Evolutionary conservation across 2,113 vertebrate species (phyloP).

Genomic region (Danio rerio): DNA sequence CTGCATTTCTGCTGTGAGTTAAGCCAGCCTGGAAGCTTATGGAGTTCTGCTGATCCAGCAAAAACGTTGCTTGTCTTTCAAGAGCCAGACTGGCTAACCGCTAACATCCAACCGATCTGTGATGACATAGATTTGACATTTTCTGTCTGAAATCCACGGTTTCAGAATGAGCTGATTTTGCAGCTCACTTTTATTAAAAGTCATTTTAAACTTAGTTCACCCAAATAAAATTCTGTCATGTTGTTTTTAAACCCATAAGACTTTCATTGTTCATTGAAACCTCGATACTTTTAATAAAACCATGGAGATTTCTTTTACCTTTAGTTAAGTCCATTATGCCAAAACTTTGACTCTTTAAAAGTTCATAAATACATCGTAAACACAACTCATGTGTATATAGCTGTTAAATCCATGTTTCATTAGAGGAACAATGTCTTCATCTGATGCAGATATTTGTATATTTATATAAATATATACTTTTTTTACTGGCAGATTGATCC

Average conservation of each 20-base stretch:
- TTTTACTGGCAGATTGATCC: no score
- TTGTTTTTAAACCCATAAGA: not conserved
- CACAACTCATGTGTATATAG: not conserved
- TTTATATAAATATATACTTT: no score
- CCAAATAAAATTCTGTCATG: not conserved
- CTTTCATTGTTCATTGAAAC: not conserved
- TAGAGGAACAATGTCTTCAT: not conserved
- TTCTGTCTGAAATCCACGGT: not conserved
- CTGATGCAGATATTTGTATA: not conserved
- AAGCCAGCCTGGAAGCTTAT: not conserved
- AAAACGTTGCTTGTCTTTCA: conserved; percentile 10
- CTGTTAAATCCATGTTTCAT: not conserved
- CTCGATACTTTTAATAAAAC: not conserved
- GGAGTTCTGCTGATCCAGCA: conserved; percentile 13
- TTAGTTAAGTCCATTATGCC: not conserved
- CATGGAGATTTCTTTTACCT: not conserved
- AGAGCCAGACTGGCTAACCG: not conserved
- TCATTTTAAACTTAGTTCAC: not conserved
- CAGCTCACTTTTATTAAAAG: not conserved
- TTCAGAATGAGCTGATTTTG: not conserved
- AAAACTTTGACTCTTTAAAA: not conserved
- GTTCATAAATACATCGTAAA: not conserved
- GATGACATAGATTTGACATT: not conserved
- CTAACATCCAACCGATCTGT: not conserved
- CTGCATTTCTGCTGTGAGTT: conserved; percentile 16